Evolutionary conservation across 2,113 vertebrate species (phyloP), one percentile per base, ranked within the genome.

Genomic region (Sprattus sprattus): DNA sequence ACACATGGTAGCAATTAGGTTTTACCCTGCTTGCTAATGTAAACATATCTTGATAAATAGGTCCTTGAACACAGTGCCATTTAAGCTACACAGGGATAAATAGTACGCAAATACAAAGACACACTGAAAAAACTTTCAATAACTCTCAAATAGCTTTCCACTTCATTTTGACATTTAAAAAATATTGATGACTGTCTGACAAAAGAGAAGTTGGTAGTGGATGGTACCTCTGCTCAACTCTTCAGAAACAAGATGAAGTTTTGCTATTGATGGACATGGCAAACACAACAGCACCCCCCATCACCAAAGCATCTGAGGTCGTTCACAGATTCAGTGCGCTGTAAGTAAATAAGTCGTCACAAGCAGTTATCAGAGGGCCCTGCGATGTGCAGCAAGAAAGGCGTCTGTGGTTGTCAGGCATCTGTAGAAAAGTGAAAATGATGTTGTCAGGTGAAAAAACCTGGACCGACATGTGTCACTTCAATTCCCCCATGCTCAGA

Each of bases 391-490:
- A 7, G n/a, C 86, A 84, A 88, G 83, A 83, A 87, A 81, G 50
- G 82, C 88, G 87, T 81, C 82, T 86, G 84, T 86, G 25, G 64
- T 84, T 92, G 91, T 91, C 91, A 91, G 87, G 88, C 60, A 64
- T 49, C 89, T 89, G 87, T 89, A 90, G 84, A 84, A 90, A 86
- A 82, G 92, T 81, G 88, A 81, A 87, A 85, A 89, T 89, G 89
- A 82, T 90, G 90, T 90, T 91, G 91, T 92, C 92, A 91, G 91
- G 92, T 94, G 91, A 92, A 90, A 83, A 89, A 92, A 94, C 89
- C 89, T 89, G 87, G 81, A 88, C 90, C 81, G 92, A 94, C 93
- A 93, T 92, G 89, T 94, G 93, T 93, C 93, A 92, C 91, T 93
- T 94, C 92, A 90, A 93, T 92, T 93, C 91, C 52, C 39, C 52